These are phyloP conservation scores for Aramus guarauna DNA, from an alignment of 2,113 vertebrate genomes.

Conservation along the genomic window DNA sequence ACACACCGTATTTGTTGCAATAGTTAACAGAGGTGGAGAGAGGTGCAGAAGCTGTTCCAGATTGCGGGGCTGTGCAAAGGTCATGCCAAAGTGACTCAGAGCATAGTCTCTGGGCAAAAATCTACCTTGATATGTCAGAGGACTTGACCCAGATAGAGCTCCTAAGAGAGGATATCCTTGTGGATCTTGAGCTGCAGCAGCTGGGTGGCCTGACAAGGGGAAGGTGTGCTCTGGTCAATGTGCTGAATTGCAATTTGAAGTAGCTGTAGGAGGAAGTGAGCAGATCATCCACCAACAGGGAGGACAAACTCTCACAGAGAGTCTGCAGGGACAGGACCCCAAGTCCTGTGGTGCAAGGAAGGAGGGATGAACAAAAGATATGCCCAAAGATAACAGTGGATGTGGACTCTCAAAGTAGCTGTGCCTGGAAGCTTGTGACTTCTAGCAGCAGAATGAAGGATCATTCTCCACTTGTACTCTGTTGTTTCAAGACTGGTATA, in stretches of 20 bases:
- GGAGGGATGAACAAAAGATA: not conserved
- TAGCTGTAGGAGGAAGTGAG: not conserved
- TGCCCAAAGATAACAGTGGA: not conserved
- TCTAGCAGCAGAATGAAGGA: not conserved
- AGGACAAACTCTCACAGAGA: not conserved
- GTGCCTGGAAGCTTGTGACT: not conserved
- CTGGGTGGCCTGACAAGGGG: not conserved
- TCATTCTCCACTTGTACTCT: not conserved
- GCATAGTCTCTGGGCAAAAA: not conserved
- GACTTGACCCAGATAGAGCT: not conserved
- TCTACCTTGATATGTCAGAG: not conserved
- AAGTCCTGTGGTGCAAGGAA: not conserved
- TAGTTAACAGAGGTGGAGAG: not conserved
- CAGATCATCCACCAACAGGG: not conserved
- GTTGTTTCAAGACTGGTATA: not conserved
- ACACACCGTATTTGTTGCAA: not conserved
- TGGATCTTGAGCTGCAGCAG: not conserved
- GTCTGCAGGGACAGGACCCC: not conserved
- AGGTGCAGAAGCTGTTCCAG: not conserved
- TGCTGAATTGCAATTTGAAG: not conserved
- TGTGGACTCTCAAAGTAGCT: not conserved
- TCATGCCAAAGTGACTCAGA: not conserved
- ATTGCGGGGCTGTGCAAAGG: not conserved
- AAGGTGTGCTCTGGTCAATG: not conserved
- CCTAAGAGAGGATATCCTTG: not conserved